Evolutionary conservation across 2,888 invertebrate species (phyloP).

Genomic region (Dendrolimus houi): DNA sequence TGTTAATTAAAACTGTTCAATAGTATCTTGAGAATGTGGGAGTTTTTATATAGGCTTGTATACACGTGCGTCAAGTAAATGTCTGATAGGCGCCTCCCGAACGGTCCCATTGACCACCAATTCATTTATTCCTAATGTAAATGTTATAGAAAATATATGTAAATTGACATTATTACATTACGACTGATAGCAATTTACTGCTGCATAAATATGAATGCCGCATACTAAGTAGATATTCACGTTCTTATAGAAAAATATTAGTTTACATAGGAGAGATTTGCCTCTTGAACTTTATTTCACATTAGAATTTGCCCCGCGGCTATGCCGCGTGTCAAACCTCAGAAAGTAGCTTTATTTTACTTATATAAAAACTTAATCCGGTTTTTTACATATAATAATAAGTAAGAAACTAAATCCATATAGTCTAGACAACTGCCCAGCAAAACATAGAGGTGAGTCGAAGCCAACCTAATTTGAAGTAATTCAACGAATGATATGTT

Average conservation of each 20-base stretch:
- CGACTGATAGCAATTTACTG: slow-evolving; percentile 56
- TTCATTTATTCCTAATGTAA: slow-evolving; percentile 69
- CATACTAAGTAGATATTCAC: slow-evolving; percentile 40
- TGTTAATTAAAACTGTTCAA: too few species aligned
- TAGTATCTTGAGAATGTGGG: background rate
- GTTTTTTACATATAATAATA: too few species aligned
- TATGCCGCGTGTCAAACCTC: too few species aligned
- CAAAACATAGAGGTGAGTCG: too few species aligned
- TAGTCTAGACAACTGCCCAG: too few species aligned
- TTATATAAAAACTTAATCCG: too few species aligned
- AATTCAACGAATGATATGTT: too few species aligned
- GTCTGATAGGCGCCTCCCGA: background rate
- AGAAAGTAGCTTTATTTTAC: too few species aligned
- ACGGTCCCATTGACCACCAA: slow-evolving; percentile 36
- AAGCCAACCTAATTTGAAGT: too few species aligned
- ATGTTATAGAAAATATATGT: slow-evolving; percentile 72
- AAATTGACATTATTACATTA: slow-evolving; percentile 70
- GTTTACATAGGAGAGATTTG: background rate
- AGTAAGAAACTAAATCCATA: too few species aligned
- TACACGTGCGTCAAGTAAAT: background rate
- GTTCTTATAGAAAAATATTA: background rate
- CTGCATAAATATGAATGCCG: slow-evolving; percentile 57
- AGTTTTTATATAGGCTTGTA: background rate
- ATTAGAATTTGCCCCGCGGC: too few species aligned
- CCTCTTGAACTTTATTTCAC: background rate